Base-by-base conservation (phyloP, 2,113 vertebrate species). In the Nesogale talazaci region DNA sequence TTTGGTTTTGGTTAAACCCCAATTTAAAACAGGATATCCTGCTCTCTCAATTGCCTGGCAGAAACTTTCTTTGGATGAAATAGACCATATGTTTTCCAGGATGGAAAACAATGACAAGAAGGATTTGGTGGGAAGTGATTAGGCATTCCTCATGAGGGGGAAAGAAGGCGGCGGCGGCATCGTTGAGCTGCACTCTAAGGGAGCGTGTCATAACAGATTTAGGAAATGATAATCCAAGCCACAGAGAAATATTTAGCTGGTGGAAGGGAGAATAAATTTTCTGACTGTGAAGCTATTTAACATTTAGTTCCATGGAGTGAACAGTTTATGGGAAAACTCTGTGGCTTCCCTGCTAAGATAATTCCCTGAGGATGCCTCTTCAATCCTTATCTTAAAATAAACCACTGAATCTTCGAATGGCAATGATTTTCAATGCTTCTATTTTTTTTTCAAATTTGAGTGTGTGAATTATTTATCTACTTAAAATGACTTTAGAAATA, bases 391-490 rank as follows among this genome's bases (percentile, higher is more conserved):
- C 90, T 97, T 96, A 95, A 96, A 95, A 94, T 85, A 94, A 6
- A 89, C 34, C 89, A 93, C 70, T 93, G 86, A 90, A 83, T 93
- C 86, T 87, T 88, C 72, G 77, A 59, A 80, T 81, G n/a, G 93
- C 70, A 86, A 95, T 86, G 65, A 94, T 92, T 91, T 96, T 78
- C 76, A 93, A 78, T 59, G 6, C 88, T 91, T 95, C 95, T 94
- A 42, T 83, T 57, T n/a, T 65, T 91, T 91, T 91, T 65, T 31
- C 38, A 86, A 61, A 70, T 92, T 36, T 56, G 25, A 95, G 83
- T 38, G 88, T 92, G 76, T 96, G 76, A 94, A 95, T 93, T 95
- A 96, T 95, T 95, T 94, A 95, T 97, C 88, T 88, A 4, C 69
- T 15, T 10, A 11, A 92, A 80, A 88, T 94, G 95, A 95, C 74